Conservation (phyloP, 2,888 invertebrate genomes). For the Digitonthophagus gazella region DNA sequence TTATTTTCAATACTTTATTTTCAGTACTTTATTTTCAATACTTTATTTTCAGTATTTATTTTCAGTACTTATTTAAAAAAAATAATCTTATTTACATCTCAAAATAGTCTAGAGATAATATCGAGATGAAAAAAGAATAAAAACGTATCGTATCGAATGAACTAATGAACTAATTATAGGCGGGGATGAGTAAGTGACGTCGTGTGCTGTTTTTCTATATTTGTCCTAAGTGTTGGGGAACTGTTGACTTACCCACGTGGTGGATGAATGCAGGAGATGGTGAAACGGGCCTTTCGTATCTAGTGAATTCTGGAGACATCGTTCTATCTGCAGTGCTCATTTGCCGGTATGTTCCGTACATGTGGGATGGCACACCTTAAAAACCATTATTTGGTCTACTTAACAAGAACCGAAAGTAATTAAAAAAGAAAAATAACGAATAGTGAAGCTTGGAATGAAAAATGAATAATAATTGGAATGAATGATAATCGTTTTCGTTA, state of each 20-base stretch:
- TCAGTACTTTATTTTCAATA: too few species aligned
- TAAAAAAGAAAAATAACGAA: not conserved
- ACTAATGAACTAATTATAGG: not conserved
- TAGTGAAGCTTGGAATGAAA: too few species aligned
- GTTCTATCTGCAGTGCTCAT: slow-evolving; percentile 42
- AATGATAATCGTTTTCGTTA: too few species aligned
- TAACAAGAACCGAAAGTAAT: not conserved
- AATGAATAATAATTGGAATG: too few species aligned
- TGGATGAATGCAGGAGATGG: slow-evolving; percentile 33
- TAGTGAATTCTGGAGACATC: slow-evolving; percentile 39
- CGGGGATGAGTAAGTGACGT: slow-evolving; percentile 1
- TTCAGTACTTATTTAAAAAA: not conserved
- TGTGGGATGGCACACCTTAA: slow-evolving; percentile 52
- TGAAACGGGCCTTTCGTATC: slow-evolving; percentile 44
- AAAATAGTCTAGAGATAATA: not conserved
- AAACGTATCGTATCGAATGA: not conserved
- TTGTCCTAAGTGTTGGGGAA: slow-evolving; percentile 38
- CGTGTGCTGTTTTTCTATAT: slow-evolving; percentile 24
- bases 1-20: too few species aligned
- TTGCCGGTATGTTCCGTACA: slow-evolving; percentile 54
- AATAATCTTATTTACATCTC: not conserved
- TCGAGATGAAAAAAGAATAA: not conserved
- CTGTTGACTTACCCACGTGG: slow-evolving; percentile 45
- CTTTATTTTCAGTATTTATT: too few species aligned
- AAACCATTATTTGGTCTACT: slow-evolving; percentile 3